phyloP scores from a whole-genome alignment of 2,113 vertebrate genomes.

The Myxocyprinus asiaticus region DNA sequence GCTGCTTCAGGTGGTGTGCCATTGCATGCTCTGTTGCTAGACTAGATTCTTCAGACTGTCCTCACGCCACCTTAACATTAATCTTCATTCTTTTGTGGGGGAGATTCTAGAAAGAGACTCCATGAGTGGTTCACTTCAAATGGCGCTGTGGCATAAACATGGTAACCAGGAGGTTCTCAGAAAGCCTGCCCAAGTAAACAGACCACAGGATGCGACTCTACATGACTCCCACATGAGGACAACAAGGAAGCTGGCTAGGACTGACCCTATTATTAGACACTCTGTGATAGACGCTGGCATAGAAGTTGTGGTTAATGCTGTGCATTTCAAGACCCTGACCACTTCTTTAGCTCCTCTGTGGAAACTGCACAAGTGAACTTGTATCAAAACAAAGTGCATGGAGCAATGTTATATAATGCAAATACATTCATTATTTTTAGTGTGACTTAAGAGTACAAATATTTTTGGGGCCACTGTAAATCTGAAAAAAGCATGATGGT shows the following conservation, averaged over 20 bases:
- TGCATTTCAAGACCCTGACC: neutral
- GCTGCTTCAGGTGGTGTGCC: neutral
- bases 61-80: neutral
- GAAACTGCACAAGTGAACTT: neutral
- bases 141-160: conserved; percentile 25
- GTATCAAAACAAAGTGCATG: too few species aligned
- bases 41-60: conserved; percentile 16
- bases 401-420: neutral
- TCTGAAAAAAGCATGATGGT: too few species aligned
- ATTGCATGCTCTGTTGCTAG: conserved; percentile 4
- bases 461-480: too few species aligned
- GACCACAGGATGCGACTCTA: conserved; percentile 41
- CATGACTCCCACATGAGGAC: conserved; percentile 52
- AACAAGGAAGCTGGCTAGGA: conserved; percentile 32
- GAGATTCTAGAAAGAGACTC: neutral
- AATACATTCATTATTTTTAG: too few species aligned
- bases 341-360: neutral
- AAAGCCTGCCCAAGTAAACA: conserved; percentile 39
- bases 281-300: conserved; percentile 31
- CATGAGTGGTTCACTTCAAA: conserved; percentile 9
- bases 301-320: conserved; percentile 32
- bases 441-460: too few species aligned
- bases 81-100: conserved; percentile 17
- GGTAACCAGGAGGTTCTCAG: conserved; percentile 42
- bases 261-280: conserved; percentile 50